Percentiles rank a stretch among this genome's conserved stretches.
Conservation (phyloP, 2,888 invertebrate species). For the Chrysomela aeneicollis region DNA sequence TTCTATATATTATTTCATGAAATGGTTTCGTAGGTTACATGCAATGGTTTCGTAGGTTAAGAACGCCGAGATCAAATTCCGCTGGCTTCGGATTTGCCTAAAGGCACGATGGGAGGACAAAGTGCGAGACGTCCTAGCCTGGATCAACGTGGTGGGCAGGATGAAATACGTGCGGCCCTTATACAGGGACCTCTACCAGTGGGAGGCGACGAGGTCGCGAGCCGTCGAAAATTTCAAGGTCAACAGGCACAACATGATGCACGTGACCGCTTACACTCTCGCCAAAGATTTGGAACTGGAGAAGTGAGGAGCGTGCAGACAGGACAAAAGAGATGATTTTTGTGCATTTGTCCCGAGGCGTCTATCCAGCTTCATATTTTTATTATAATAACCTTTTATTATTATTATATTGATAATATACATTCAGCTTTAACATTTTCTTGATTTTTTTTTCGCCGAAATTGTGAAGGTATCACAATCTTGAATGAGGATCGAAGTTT, state of each 20-base stretch:
- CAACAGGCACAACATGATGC: constrained; percentile 83
- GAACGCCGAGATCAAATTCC: constrained; percentile 82
- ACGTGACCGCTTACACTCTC: constrained; percentile 76
- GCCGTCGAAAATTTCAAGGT: constrained; percentile 78
- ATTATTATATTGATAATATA: background rate
- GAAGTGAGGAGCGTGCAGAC: background rate
- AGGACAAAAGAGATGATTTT: background rate
- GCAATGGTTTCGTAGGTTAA: constrained; percentile 57
- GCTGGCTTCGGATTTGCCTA: constrained; percentile 82
- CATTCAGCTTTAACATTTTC: background rate
- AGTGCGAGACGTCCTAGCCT: constrained; percentile 73
- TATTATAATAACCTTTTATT: background rate
- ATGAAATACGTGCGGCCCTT: constrained; percentile 92
- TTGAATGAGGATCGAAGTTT: too few relatives aligned
- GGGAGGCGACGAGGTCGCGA: constrained; percentile 74
- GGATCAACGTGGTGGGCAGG: constrained; percentile 85
- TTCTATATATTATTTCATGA: too few relatives aligned
- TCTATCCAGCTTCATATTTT: background rate
- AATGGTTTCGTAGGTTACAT: too few relatives aligned
- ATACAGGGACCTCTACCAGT: constrained; percentile 83
- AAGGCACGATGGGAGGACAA: constrained; percentile 74
- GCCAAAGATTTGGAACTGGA: constrained; percentile 75
- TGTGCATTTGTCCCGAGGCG: background rate
- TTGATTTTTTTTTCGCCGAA: too few relatives aligned
- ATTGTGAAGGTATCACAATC: too few relatives aligned